Conservation (phyloP, 2,113 vertebrate genomes). For the Perca fluviatilis region DNA sequence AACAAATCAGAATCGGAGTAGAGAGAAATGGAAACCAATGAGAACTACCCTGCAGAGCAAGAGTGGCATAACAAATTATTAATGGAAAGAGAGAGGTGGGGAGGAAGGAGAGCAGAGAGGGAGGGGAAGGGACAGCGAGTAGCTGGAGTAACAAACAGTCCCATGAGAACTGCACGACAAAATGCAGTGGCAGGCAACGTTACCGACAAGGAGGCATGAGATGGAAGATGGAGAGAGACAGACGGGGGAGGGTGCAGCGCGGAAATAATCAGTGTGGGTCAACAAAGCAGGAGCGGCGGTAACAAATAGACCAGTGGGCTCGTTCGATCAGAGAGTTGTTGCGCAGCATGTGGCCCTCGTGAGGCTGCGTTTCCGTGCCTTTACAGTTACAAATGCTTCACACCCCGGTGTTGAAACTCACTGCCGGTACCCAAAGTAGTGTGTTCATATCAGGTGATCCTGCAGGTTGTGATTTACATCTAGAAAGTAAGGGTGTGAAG, state of each 20-base stretch:
- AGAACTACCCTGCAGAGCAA: constrained; percentile 45
- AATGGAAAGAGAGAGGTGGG: constrained; percentile 37
- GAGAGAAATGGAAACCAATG: constrained; percentile 50
- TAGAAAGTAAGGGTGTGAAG: background rate
- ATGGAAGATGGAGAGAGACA: constrained; percentile 6
- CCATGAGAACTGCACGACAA: constrained; percentile 50
- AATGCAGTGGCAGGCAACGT: constrained; percentile 33
- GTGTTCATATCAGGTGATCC: background rate
- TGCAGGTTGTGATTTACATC: background rate
- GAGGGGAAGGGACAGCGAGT: constrained; percentile 11
- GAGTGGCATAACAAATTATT: constrained; percentile 63
- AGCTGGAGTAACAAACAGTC: constrained; percentile 35
- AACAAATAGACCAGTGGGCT: constrained; percentile 35
- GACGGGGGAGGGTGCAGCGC: background rate
- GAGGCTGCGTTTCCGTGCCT: constrained; percentile 22
- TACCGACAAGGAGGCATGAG: constrained; percentile 36
- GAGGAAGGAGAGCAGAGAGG: constrained; percentile 4
- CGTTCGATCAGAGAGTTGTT: constrained; percentile 51
- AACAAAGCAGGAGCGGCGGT: constrained; percentile 38
- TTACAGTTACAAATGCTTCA: constrained; percentile 42
- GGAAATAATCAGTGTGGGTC: constrained; percentile 51
- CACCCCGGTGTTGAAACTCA: background rate
- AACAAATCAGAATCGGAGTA: constrained; percentile 68
- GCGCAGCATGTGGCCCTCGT: constrained; percentile 9
- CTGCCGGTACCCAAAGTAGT: background rate